Evolutionary conservation across 2,113 vertebrate genomes (phyloP).

Genomic region (Theristicus caerulescens): DNA sequence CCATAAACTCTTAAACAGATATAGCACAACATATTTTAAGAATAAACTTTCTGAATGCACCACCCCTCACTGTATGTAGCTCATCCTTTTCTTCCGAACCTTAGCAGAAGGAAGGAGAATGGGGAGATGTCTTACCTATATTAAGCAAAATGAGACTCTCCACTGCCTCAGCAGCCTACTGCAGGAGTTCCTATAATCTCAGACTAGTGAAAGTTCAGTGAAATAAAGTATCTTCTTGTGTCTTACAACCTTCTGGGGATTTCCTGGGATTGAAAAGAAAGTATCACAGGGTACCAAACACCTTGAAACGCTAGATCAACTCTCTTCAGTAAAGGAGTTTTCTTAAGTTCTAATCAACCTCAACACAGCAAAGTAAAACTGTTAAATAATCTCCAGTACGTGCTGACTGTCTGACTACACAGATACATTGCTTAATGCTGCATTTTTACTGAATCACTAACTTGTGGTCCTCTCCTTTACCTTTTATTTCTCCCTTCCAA

Average conservation of each 20-base stretch:
- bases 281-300: background rate
- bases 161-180: background rate
- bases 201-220: background rate
- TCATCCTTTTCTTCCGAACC: background rate
- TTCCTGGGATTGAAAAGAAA: background rate
- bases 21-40: background rate
- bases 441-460: background rate
- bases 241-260: background rate
- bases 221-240: background rate
- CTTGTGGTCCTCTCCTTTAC: background rate
- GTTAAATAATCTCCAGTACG: background rate
- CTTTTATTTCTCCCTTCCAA: background rate
- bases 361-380: background rate
- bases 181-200: background rate
- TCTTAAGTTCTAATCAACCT: background rate
- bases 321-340: background rate
- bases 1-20: background rate
- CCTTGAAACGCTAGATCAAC: background rate
- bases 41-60: background rate
- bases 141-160: background rate
- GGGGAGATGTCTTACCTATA: background rate
- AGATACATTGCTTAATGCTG: background rate
- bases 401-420: background rate
- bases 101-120: background rate
- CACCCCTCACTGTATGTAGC: background rate